These are phyloP conservation scores for Pseudorectes ferrugineus DNA, from an alignment of 2,113 vertebrate genomes.

Conservation along the genomic window DNA sequence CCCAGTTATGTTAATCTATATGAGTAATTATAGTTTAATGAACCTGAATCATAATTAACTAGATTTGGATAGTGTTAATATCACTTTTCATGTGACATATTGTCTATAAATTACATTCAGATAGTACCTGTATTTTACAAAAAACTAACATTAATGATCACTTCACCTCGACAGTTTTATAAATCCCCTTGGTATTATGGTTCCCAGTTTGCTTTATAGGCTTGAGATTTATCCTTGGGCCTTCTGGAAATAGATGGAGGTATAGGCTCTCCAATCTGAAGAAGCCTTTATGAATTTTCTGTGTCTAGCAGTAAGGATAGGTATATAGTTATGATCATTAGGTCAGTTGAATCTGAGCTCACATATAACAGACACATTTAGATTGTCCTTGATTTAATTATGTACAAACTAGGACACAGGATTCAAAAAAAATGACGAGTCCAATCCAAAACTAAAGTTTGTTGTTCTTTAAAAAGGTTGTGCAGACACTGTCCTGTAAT, in stretches of 20 bases:
- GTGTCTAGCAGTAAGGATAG: neutral
- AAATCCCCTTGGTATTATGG: neutral
- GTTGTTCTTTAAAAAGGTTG: neutral
- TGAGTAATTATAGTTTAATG: neutral
- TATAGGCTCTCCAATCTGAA: neutral
- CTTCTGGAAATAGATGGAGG: neutral
- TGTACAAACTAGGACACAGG: neutral
- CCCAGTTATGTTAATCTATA: neutral
- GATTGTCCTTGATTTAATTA: neutral
- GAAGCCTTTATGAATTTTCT: neutral
- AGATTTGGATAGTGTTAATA: neutral
- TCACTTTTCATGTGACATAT: neutral
- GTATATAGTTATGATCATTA: neutral
- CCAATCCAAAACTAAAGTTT: neutral
- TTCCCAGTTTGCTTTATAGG: neutral
- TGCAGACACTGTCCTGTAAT: neutral
- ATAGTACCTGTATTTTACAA: neutral
- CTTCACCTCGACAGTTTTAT: neutral
- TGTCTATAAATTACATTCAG: neutral
- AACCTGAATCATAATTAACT: neutral
- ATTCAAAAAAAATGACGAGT: neutral
- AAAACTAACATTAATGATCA: neutral
- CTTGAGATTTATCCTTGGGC: neutral
- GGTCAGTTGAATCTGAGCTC: neutral
- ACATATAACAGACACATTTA: neutral